Percentiles rank a stretch among this genome's conserved stretches.
Evolutionary conservation across 2,888 invertebrate genomes (phyloP).

Genomic region (Pimpla rufipes): DNA sequence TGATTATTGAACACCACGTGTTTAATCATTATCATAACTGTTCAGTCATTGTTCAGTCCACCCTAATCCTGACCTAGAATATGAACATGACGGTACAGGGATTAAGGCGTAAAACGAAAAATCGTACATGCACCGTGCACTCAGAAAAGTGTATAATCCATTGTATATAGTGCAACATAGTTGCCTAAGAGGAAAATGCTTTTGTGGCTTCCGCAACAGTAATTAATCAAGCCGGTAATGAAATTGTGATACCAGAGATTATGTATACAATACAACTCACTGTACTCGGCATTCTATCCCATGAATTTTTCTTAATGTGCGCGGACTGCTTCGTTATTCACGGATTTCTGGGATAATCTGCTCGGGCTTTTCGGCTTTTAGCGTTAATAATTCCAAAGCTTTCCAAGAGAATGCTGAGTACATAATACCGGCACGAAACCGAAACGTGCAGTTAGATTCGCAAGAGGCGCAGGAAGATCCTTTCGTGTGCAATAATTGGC

Average conservation of each 20-base stretch:
- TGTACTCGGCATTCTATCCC: too few species aligned
- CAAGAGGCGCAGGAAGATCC: background rate
- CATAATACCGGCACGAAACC: background rate
- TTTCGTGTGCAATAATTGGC: background rate
- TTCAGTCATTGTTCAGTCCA: too few species aligned
- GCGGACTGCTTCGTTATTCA: background rate
- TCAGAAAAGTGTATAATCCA: too few species aligned
- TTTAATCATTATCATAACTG: too few species aligned
- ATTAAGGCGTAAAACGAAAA: conserved; percentile 1
- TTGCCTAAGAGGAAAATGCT: too few species aligned
- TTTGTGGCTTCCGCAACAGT: too few species aligned
- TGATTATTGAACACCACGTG: too few species aligned
- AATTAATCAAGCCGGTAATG: too few species aligned
- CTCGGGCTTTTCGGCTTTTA: background rate
- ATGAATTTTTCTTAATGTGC: too few species aligned
- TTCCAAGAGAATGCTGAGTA: background rate
- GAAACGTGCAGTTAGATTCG: background rate
- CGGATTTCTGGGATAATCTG: background rate
- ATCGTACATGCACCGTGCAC: background rate
- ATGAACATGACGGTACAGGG: background rate
- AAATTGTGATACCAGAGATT: too few species aligned
- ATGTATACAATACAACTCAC: too few species aligned
- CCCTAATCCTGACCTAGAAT: background rate
- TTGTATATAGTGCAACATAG: too few species aligned
- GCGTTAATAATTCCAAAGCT: conserved; percentile 13